A percentile compares a stretch with the other conserved stretches of the same genome.
Conservation (phyloP, 2,888 invertebrate species). For the Drosophila merina region DNA sequence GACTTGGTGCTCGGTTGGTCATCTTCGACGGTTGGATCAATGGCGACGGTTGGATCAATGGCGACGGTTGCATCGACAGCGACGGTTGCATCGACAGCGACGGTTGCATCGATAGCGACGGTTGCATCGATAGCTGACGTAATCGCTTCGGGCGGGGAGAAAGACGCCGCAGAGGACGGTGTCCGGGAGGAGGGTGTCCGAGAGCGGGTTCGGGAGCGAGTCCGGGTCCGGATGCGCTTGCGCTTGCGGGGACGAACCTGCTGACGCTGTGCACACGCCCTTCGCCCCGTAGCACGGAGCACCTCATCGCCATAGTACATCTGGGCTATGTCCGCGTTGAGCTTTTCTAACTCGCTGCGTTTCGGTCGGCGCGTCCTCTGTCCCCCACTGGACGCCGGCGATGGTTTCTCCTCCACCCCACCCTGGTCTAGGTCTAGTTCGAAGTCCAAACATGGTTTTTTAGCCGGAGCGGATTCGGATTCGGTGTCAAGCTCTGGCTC, state of each 20-base stretch:
- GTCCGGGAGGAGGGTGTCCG: neutral
- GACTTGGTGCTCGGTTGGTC: constrained; percentile 3
- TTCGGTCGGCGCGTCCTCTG: constrained; percentile 78
- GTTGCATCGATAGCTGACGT: neutral
- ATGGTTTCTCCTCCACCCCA: neutral
- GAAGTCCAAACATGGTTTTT: neutral
- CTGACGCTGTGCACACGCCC: constrained; percentile 84
- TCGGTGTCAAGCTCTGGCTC: neutral
- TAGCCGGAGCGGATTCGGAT: neutral
- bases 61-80: no score
- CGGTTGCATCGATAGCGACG: neutral
- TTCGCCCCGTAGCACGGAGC: constrained; percentile 86
- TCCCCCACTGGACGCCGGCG: neutral
- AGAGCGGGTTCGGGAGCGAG: no score
- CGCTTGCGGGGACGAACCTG: neutral
- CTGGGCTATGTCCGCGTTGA: constrained; percentile 88
- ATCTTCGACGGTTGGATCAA: neutral
- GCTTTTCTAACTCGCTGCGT: constrained; percentile 85
- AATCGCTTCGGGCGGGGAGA: neutral
- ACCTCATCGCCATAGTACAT: constrained; percentile 87
- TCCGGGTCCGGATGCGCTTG: neutral
- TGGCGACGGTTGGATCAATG: neutral
- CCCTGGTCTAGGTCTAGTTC: neutral
- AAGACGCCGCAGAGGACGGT: neutral
- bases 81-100: neutral